Conservation (phyloP, 2,888 invertebrate species). For the Drosophila quinaria region DNA sequence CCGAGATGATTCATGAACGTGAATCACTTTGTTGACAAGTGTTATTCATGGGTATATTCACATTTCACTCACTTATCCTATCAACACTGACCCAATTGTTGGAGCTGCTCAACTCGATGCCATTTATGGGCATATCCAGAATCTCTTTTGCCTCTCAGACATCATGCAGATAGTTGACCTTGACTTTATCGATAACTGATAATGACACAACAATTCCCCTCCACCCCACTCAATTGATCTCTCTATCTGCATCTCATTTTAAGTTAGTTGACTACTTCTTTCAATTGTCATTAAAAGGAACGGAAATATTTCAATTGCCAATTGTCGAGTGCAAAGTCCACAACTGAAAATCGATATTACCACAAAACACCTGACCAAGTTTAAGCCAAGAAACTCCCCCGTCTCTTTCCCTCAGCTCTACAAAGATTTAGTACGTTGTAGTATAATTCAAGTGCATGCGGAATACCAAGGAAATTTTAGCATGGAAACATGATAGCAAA, state of each 20-base stretch:
- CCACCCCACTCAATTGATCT: not conserved
- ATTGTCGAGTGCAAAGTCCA: slow-evolving; percentile 31
- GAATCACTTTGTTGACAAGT: slow-evolving; percentile 15
- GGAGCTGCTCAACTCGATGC: slow-evolving; percentile 8
- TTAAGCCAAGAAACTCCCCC: slow-evolving; percentile 19
- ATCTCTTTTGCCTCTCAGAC: not conserved
- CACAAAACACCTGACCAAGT: slow-evolving; percentile 11
- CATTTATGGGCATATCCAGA: slow-evolving; percentile 6
- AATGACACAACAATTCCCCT: not conserved
- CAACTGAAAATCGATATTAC: slow-evolving; percentile 8
- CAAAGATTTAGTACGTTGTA: slow-evolving; percentile 20
- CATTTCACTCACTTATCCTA: slow-evolving; percentile 13
- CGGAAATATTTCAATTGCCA: slow-evolving; percentile 55
- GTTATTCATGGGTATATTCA: slow-evolving; percentile 5
- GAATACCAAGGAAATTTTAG: slow-evolving; percentile 75
- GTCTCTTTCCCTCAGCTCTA: not conserved
- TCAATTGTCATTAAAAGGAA: slow-evolving; percentile 32
- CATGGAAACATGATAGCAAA: slow-evolving; percentile 81
- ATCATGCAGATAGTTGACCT: slow-evolving; percentile 1
- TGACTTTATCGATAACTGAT: slow-evolving; percentile 12
- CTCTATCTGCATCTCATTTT: not conserved
- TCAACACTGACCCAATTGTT: slow-evolving; percentile 41
- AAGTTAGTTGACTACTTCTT: not conserved
- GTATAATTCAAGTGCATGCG: slow-evolving; percentile 71
- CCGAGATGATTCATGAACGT: slow-evolving; percentile 22